Base-by-base conservation (phyloP, 2,113 vertebrate genomes). In the Campylomormyrus numenius region DNA sequence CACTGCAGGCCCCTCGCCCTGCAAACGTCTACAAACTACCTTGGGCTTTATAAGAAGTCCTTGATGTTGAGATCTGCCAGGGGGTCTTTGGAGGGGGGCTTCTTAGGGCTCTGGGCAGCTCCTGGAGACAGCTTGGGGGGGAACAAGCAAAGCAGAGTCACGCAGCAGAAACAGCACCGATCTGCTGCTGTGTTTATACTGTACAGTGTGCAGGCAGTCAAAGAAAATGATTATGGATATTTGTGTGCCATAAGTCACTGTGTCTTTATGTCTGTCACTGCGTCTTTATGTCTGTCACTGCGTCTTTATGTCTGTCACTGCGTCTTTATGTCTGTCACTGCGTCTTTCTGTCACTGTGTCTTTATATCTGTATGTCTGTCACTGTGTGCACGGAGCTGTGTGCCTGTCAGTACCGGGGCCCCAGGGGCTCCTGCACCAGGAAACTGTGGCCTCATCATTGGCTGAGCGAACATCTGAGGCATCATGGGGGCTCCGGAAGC, bases 11-110 rank as follows among this genome's bases (percentile, higher is more conserved):
- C 83, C 45, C 77, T 21, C 39, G 2, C 17, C 8, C 17, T 86
- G 46, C 46, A 87, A 17, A 27, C 13, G 9, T 39, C 50, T 39
- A 15, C 13, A 19, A n/a, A 85, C 31, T 87, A 88, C 87, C 87
- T 88, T 21, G 87, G 87, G 53, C 10, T 95, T 98, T 98, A 99
- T 96, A 99, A 97, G 98, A 99, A 99, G 96, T 99, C 98, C 97
- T 99, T 99, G 96, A 99, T 98, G 96, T 99, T 97, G 93, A 99
- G 97, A 93, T 99, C 98, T 94, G 98, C 98, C 97, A 99, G 96
- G 89, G 98, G 98, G 94, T 99, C 98, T 96, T 99, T 99, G 94
- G 96, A 90, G 93, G 98, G 98, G 93, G 98, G 98, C 95, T 99
- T 99, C 95, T 99, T 99, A 94, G 97, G 97, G 94, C 97, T 99